A percentile compares a stretch with the other conserved stretches of the same genome.
Conservation (phyloP, 2,888 invertebrate genomes). For the Acleris laterana region DNA sequence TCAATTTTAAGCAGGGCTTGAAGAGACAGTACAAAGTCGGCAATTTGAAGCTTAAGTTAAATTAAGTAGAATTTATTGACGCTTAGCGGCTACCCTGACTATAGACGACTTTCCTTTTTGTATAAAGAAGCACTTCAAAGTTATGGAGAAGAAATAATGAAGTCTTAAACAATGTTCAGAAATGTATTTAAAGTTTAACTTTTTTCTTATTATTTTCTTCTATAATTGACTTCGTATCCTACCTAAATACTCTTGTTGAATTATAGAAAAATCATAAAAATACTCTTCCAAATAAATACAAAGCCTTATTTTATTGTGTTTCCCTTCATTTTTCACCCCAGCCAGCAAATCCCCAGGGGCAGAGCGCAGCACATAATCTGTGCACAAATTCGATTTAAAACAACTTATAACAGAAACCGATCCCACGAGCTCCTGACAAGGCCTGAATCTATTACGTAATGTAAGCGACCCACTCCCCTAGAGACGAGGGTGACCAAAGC, state of each 20-base stretch:
- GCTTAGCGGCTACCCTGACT: conserved; percentile 21
- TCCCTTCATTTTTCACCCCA: neutral
- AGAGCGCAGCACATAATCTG: conserved; percentile 19
- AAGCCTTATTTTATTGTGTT: neutral
- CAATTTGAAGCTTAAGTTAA: conserved; percentile 29
- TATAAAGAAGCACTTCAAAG: conserved; percentile 25
- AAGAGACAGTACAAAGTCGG: conserved; percentile 4
- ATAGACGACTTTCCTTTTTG: conserved; percentile 9
- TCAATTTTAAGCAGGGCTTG: conserved; percentile 5
- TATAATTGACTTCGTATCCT: too few species aligned
- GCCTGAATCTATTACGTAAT: conserved; percentile 62
- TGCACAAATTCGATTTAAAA: conserved; percentile 34
- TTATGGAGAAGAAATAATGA: conserved; percentile 13
- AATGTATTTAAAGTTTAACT: neutral
- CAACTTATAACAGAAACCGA: conserved; percentile 39
- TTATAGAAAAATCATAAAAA: too few species aligned
- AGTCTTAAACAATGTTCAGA: conserved; percentile 20
- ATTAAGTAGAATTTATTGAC: conserved; percentile 33
- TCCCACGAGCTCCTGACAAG: conserved; percentile 44
- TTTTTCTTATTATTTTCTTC: too few species aligned
- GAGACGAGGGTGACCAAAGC: conserved; percentile 47
- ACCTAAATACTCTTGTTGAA: too few species aligned
- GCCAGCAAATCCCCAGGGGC: conserved; percentile 12
- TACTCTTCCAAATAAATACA: too few species aligned
- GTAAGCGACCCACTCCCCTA: conserved; percentile 59